Conservation (phyloP, 2,113 vertebrate genomes). For the Grammomys dolichurus region DNA sequence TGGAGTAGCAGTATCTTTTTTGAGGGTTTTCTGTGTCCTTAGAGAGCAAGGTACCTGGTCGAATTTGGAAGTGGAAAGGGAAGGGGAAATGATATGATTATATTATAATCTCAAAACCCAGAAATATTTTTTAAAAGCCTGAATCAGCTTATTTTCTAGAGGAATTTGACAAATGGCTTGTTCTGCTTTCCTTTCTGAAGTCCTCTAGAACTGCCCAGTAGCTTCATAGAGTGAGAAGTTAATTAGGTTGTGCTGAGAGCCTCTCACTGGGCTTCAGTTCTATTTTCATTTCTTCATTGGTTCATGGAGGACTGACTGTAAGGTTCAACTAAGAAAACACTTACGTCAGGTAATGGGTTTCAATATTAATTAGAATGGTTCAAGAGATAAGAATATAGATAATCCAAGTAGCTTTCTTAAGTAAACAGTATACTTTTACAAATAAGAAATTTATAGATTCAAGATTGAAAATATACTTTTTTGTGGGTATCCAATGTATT, state of each 20-base stretch:
- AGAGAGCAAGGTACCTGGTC: neutral
- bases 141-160: slow-evolving; percentile 15
- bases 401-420: neutral
- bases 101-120: neutral
- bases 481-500: neutral
- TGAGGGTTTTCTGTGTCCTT: neutral
- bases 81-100: neutral
- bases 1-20: neutral
- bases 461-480: neutral
- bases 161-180: neutral
- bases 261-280: neutral
- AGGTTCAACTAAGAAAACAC: neutral
- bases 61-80: neutral
- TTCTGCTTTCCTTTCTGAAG: neutral
- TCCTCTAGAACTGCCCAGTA: neutral
- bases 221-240: neutral
- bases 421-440: neutral
- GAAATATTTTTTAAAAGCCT: neutral
- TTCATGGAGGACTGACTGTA: neutral
- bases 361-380: neutral
- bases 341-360: neutral
- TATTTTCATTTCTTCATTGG: neutral
- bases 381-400: neutral
- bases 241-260: neutral
- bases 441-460: neutral